Base-by-base conservation (phyloP, 2,113 vertebrate genomes). In the Pelvicachromis taeniatus region DNA sequence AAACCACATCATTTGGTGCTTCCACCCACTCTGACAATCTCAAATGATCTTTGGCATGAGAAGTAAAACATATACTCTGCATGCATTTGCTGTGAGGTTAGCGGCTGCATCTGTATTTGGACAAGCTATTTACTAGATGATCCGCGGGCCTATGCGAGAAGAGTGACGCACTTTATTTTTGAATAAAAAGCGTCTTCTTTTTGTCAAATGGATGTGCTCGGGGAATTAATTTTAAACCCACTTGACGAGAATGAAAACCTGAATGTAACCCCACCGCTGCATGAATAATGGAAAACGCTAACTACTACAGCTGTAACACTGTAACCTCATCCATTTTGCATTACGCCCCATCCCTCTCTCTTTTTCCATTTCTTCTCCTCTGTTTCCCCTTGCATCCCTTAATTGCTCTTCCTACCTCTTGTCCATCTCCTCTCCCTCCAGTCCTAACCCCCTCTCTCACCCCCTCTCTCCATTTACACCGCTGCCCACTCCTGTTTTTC, bases 211-310 rank as follows among this genome's bases (percentile, higher is more conserved):
- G 23, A 13, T 29, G 58, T 17, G 4, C 77, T 21, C 3, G 16
- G 21, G 52, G 77, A 70, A 73, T 58, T 75, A 31, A 75, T 75
- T 75, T 9, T 33, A 55, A 78, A 90, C 5, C 84, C 77, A 80
- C 81, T 84, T 73, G 63, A 78, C 52, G 40, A 16, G 58, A 86
- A 84, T 65, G 50, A 79, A 85, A 90, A 87, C 35, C 56, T 17
- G 19, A 63, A 45, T 61, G 70, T 26, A 17, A 78, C 81, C 68
- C 42, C 33, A 26, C 59, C 33, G 19, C 19, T 23, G 4, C 1
- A 87, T 89, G 80, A 91, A 91, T 87, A 82, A 91, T 87, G 78
- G 45, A 89, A 45, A 75, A 53, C 19, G 73, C 53, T 75, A 89
- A 89, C 78, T 83, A 54, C 79, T 82, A 52, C 89, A 82, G 80